phyloP scores from a whole-genome alignment of 2,888 invertebrate genomes.

The Scrobipalpa costella region DNA sequence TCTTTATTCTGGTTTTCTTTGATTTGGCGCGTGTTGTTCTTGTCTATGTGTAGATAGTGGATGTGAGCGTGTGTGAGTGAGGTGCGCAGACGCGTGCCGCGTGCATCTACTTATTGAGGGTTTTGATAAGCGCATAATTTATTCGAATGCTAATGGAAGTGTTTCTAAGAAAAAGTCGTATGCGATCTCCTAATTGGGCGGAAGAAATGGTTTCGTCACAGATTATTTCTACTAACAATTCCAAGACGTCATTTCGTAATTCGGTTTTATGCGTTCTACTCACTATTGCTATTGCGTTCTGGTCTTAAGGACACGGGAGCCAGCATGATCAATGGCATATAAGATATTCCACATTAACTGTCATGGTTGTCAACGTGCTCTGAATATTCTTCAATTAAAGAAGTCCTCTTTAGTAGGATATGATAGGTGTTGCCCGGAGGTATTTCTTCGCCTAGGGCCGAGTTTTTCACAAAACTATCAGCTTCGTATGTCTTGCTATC shows the following conservation, averaged over 20 bases:
- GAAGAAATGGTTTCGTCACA: background rate
- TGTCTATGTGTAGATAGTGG: constrained; percentile 49
- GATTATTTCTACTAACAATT: background rate
- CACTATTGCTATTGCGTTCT: too few species aligned
- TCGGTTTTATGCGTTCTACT: too few species aligned
- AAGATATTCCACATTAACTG: too few species aligned
- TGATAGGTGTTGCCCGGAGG: too few species aligned
- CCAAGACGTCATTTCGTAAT: too few species aligned
- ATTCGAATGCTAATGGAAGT: background rate
- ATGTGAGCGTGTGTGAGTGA: constrained; percentile 12
- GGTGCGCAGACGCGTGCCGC: constrained; percentile 23
- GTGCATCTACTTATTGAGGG: background rate
- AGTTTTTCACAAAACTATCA: background rate
- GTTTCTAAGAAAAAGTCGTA: background rate
- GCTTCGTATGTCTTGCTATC: background rate
- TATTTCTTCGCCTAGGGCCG: too few species aligned
- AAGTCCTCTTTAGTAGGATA: too few species aligned
- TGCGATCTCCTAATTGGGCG: background rate
- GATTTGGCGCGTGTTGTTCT: constrained; percentile 79
- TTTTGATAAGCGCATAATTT: constrained; percentile 7
- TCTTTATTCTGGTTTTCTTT: constrained; percentile 71
- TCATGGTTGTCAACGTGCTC: too few species aligned
- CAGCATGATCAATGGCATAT: too few species aligned
- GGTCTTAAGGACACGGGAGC: too few species aligned
- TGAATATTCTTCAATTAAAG: too few species aligned